Conservation (phyloP, 2,888 invertebrate genomes). For the Gymnocheta viridis region DNA sequence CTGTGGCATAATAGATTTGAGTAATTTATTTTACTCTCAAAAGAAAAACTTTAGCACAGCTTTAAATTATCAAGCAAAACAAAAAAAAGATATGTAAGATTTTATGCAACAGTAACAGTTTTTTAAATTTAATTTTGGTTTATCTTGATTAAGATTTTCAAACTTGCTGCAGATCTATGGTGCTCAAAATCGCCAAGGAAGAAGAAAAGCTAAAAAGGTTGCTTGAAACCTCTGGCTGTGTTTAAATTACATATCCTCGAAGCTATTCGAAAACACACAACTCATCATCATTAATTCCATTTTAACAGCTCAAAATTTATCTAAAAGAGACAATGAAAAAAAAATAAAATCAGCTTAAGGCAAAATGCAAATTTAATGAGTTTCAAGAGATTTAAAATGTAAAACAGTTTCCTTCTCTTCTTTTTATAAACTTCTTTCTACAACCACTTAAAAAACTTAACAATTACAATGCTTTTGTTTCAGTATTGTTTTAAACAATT, state of each 20-base stretch:
- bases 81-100: too few relatives aligned
- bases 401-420: constrained; percentile 6
- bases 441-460: too few relatives aligned
- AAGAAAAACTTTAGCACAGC: not conserved
- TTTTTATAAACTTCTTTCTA: not conserved
- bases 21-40: not conserved
- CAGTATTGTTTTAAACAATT: too few relatives aligned
- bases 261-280: too few relatives aligned
- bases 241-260: not conserved
- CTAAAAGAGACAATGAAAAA: not conserved
- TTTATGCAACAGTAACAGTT: too few relatives aligned
- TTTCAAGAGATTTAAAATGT: constrained; percentile 61
- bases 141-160: too few relatives aligned
- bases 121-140: too few relatives aligned
- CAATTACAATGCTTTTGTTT: too few relatives aligned
- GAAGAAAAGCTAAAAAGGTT: too few relatives aligned
- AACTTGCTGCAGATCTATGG: too few relatives aligned
- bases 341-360: constrained; percentile 12
- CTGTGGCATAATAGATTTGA: constrained; percentile 21
- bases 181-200: too few relatives aligned
- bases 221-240: not conserved
- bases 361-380: constrained; percentile 69
- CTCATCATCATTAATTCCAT: not conserved
- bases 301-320: not conserved
- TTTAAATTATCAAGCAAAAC: not conserved